Conservation (phyloP, 1,140 invertebrate species). For the Brachionus rotundiformis region DNA sequence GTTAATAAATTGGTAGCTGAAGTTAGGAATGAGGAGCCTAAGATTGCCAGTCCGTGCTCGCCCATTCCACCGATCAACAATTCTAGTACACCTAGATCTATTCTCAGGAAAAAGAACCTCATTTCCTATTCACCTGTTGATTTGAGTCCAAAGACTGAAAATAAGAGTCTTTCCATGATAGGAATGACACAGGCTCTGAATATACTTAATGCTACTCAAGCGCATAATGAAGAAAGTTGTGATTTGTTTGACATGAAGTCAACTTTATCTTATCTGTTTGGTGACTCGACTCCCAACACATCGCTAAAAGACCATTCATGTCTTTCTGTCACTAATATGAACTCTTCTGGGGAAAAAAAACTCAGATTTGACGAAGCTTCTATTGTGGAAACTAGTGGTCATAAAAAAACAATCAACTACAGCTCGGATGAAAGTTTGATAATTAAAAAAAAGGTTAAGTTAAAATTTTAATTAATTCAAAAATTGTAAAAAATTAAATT, state of each 20-base stretch:
- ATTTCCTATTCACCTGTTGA: neutral
- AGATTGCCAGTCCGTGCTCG: neutral
- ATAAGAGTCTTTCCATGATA: conserved; percentile 1
- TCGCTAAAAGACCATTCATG: neutral
- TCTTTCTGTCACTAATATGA: conserved; percentile 10
- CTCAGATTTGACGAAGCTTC: conserved; percentile 14
- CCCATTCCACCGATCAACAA: neutral
- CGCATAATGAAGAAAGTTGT: neutral
- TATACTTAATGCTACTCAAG: neutral
- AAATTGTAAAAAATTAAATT: neutral
- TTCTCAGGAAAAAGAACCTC: neutral
- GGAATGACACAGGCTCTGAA: conserved; percentile 34
- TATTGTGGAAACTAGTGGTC: conserved; percentile 18
- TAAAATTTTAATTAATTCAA: neutral
- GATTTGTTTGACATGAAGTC: conserved; percentile 36
- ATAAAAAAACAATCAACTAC: neutral
- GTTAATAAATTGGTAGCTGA: neutral
- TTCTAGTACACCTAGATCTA: conserved; percentile 19
- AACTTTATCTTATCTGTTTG: neutral
- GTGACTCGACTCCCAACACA: neutral
- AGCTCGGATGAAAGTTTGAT: neutral
- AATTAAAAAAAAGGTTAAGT: neutral
- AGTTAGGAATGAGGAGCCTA: neutral
- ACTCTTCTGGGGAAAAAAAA: neutral
- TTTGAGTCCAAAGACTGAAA: neutral